Base-by-base conservation (phyloP, 2,113 vertebrate species). In the Lagenorhynchus albirostris region DNA sequence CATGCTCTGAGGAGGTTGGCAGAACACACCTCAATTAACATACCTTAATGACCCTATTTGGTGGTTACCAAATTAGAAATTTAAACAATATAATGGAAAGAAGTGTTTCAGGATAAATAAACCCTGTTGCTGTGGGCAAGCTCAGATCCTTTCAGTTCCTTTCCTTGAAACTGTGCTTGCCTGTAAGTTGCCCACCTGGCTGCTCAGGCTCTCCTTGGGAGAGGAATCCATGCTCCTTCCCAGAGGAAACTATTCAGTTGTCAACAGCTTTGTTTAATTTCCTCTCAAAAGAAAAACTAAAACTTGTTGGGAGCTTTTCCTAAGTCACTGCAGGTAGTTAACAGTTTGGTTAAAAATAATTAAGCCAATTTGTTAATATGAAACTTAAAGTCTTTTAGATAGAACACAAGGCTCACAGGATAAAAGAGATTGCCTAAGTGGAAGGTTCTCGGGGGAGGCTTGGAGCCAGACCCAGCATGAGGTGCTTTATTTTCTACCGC, bases 201-300 rank as follows among this genome's bases (percentile, higher is more conserved):
- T 97, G 33, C 41, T 92, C 65, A 7, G 55, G 63, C 29, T 97
- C 33, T 97, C 96, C 71, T 73, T 94, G 90, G 81, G 62, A 93
- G 79, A 97, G 81, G 55, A 91, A 98, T 94, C 94, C 71, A 68
- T 89, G 90, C 20, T 67, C 97, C 95, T 87, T 98, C 97, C 89
- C 95, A 94, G 63, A 83, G 89, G 97, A 60, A 95, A 44, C 41
- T 74, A 47, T 62, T 98, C 71, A 25, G 38, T 74, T 97, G 97
- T 98, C 98, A 98, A 98, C 83, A 98, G 84, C 70, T 97, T 97
- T 97, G 92, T 94, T 95, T 98, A 92, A 98, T 98, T 98, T 99
- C 85, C 96, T 98, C 89, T 82, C 97, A 93, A 98, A 98, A 90
- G 93, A 95, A 97, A 94, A 98, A 55, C 31, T 82, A 95, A 98